A percentile compares a stretch with the other conserved stretches of the same genome.
These are phyloP conservation scores for Drosophila trapezifrons DNA, from an alignment of 1,140 invertebrate genomes.

Conservation along the genomic window DNA sequence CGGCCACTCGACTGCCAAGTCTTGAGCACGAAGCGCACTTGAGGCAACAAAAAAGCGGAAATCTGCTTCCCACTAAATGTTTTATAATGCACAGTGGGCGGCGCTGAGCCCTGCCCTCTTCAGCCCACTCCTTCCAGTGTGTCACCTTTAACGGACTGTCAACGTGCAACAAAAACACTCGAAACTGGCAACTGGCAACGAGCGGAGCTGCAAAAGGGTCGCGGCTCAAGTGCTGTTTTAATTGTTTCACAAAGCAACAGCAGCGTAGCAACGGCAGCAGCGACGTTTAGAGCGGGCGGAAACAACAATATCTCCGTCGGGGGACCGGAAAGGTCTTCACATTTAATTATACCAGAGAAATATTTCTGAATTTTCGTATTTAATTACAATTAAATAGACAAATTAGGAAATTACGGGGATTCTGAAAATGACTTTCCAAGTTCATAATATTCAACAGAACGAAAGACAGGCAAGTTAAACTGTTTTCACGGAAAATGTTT, in stretches of 20 bases:
- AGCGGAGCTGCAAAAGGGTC: constrained; percentile 30
- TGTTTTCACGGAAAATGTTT: too few species aligned
- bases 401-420: too few species aligned
- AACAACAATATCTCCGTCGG: constrained; percentile 12
- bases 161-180: constrained; percentile 56
- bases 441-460: too few species aligned
- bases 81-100: constrained; percentile 34
- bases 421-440: too few species aligned
- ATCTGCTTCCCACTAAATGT: constrained; percentile 36
- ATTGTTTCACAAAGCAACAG: constrained; percentile 47
- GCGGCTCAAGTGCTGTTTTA: constrained; percentile 43
- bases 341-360: constrained; percentile 6
- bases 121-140: constrained; percentile 4
- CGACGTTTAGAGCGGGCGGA: not conserved
- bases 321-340: not conserved
- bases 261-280: constrained; percentile 3
- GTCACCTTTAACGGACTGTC: constrained; percentile 43
- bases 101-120: too few species aligned
- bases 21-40: constrained; percentile 68
- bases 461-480: too few species aligned
- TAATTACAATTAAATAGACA: not conserved
- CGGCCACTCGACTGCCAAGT: constrained; percentile 35
- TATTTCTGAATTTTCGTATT: not conserved
- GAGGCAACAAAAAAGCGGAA: constrained; percentile 46
- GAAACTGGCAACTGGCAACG: constrained; percentile 49